Base-by-base conservation (phyloP, 2,797 vertebrate species). In the Pseudopleuronectes americanus region DNA sequence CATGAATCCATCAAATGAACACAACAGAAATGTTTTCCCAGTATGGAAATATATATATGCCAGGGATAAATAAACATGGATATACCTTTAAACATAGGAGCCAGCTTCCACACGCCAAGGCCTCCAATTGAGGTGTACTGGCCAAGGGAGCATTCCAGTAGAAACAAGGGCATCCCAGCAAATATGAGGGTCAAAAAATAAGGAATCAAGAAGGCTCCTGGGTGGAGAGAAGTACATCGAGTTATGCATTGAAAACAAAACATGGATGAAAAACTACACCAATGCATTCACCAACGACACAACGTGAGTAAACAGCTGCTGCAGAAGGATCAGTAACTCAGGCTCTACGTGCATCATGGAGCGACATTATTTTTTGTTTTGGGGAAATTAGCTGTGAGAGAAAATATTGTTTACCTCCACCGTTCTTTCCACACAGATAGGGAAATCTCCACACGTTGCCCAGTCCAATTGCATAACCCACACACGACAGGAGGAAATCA, bases 111-210 rank as follows among this genome's bases (percentile, higher is more conserved):
- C 63, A 99, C 97, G 26, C 98, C 97, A 73, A 99, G 96, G 59
- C 98, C 98, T 64, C 98, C 98, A 79, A 99, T 97, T 52, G 97
- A 99, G 10, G 96, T 97, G 80, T 97, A 99, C 65, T 99, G 97
- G 74, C 97, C 97, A 54, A 99, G 95, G 26, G 97, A 92, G 83
- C 94, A 96, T 89, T 99, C 98, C 90, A 99, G 91, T 79, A 99
- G 95, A 92, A 99, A 99, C 78, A 99, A 95, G 0, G 98, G 98
- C 43, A 99, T 93, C 77, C 98, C 98, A 80, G 98, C 98, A 90
- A 99, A 99, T 94, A 99, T 95, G 76, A 99, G 96, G 13, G 97
- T 99, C 92, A 99, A 93, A 92, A 99, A 99, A 93, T 99, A 99
- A 2, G 98, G 98, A 68, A 99, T 99, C 92, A 99, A 93, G 91